A percentile compares a stretch with the other conserved stretches of the same genome.
Conservation (phyloP, 2,888 invertebrate genomes). For the Parnassius smintheus region DNA sequence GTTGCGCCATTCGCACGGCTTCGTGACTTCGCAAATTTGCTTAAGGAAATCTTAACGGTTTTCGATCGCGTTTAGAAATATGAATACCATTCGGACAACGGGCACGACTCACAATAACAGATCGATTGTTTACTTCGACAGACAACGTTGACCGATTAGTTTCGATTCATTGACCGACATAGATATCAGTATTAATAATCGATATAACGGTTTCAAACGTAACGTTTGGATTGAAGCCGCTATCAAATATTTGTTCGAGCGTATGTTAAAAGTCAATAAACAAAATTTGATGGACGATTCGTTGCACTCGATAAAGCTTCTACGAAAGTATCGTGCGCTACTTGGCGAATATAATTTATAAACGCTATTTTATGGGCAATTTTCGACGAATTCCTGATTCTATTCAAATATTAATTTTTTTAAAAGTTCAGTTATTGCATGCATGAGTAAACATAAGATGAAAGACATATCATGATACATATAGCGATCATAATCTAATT, state of each 20-base stretch:
- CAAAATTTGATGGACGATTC: neutral
- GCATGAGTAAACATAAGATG: no score
- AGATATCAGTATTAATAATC: slow-evolving; percentile 18
- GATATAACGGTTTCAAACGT: slow-evolving; percentile 12
- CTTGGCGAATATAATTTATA: no score
- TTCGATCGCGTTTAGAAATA: slow-evolving; percentile 38
- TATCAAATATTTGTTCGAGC: neutral
- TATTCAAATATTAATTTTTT: no score
- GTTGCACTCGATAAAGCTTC: neutral
- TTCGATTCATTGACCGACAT: slow-evolving; percentile 24
- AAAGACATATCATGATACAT: no score
- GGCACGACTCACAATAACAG: slow-evolving; percentile 30
- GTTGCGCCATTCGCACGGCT: slow-evolving; percentile 46
- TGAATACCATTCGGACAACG: slow-evolving; percentile 32
- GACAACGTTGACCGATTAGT: slow-evolving; percentile 27
- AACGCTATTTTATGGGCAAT: no score
- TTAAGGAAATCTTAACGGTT: slow-evolving; percentile 45
- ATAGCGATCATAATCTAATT: no score
- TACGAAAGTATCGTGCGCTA: neutral
- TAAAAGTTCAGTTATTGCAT: no score
- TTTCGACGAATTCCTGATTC: no score
- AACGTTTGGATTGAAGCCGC: neutral
- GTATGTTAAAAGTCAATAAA: neutral
- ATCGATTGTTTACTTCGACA: slow-evolving; percentile 29
- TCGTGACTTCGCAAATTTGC: slow-evolving; percentile 49